Conservation (phyloP, 2,797 vertebrate species). For the Peromyscus attwateri region DNA sequence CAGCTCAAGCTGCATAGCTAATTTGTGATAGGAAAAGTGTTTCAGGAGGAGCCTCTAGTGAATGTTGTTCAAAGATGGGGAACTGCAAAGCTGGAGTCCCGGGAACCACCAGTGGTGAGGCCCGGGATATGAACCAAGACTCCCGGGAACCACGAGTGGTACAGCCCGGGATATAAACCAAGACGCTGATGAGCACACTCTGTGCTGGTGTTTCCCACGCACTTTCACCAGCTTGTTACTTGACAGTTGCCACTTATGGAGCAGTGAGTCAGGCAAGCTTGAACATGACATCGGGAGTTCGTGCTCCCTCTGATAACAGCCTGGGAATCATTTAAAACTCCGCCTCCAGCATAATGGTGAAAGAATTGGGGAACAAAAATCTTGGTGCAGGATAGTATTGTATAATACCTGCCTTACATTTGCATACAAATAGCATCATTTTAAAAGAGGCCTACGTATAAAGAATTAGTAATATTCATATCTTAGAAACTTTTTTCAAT, state of each 20-base stretch:
- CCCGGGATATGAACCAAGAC: background rate
- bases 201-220: background rate
- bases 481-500: background rate
- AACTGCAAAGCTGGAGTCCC: background rate
- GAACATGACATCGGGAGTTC: background rate
- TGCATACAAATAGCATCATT: background rate
- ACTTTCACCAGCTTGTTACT: background rate
- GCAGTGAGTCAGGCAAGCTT: background rate
- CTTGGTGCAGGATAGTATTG: background rate
- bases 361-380: background rate
- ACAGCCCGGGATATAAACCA: background rate
- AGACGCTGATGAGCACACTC: background rate
- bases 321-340: slow-evolving; percentile 8
- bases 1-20: background rate
- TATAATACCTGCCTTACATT: background rate
- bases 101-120: background rate
- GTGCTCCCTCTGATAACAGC: slow-evolving; percentile 18
- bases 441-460: background rate
- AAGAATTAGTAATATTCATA: background rate
- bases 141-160: background rate
- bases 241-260: background rate
- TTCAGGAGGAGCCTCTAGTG: background rate
- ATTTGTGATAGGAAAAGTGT: background rate
- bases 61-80: background rate
- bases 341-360: background rate